Base-by-base conservation (phyloP, 2,797 vertebrate species). In the Pipistrellus pipistrellus region DNA sequence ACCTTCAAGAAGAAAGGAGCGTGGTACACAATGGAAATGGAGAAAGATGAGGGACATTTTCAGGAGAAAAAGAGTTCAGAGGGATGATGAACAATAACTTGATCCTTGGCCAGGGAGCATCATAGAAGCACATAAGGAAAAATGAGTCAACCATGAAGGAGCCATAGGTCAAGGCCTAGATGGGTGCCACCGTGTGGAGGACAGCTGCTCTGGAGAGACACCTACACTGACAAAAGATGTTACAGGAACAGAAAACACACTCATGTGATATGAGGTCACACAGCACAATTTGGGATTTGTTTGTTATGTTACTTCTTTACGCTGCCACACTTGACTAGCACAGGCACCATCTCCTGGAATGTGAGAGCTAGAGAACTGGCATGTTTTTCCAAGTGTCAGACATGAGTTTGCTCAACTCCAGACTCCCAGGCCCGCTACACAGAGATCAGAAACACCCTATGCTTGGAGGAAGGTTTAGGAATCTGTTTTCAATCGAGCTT, bases 341-440 rank as follows among this genome's bases (percentile, higher is more conserved):
- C 5, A 27, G 46, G 32, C 23, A 9, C 7, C 0, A 0, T 14
- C 8, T 57, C 48, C 4, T 1, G 18, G 57, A 86, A 35, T 2
- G 4, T 48, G 35, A 55, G 25, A 71, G 35, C 48, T 14, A 38
- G 30, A 0, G 12, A 35, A 14, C 6, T n/a, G 1, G 4, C 66
- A 41, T 4, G 44, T 41, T 7, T 4, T n/a, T 51, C 53, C 35
- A 8, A 0, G 27, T 53, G 44, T 51, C 9, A 51, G 44, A 69
- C 1, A 1, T n/a, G 62, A 20, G 55, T 23, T 88, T 1, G 4
- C 12, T 82, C 57, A 27, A 20, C 3, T 53, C 5, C n/a, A 51
- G 12, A 27, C 23, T 84, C 21, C 55, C 27, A 12, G 13, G 32
- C 35, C 13, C n/a, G 4, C 2, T 25, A 53, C 27, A 35, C 4